Evolutionary conservation across 2,113 vertebrate species (phyloP).

Genomic region (Microtus richardsoni): DNA sequence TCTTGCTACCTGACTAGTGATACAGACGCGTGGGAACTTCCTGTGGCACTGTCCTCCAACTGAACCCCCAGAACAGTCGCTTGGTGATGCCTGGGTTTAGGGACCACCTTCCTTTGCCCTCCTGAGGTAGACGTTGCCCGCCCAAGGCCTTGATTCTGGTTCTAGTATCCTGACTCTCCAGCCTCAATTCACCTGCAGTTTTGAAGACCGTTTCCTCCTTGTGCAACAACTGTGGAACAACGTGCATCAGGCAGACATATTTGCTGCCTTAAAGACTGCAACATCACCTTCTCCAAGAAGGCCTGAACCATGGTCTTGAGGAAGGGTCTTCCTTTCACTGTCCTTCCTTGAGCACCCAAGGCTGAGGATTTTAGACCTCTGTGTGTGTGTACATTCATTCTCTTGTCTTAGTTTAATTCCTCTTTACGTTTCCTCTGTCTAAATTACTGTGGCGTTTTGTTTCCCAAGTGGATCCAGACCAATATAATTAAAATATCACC

Average conservation of each 20-base stretch:
- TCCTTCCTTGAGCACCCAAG: not conserved
- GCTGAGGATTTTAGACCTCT: not conserved
- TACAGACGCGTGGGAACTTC: not conserved
- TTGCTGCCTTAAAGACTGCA: not conserved
- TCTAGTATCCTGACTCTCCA: not conserved
- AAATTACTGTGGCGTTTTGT: conserved; percentile 10
- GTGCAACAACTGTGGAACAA: not conserved
- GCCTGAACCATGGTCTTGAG: not conserved
- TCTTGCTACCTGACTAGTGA: not conserved
- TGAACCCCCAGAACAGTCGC: not conserved
- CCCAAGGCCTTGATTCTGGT: not conserved
- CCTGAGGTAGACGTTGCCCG: not conserved
- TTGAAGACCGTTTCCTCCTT: not conserved
- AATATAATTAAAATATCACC: not conserved
- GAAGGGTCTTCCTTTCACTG: not conserved
- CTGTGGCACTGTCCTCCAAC: not conserved
- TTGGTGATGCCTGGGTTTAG: not conserved
- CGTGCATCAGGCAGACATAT: not conserved
- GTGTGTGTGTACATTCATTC: not conserved
- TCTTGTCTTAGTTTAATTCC: not conserved
- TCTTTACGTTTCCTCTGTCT: conserved; percentile 23
- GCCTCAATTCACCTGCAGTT: not conserved
- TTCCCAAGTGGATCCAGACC: not conserved
- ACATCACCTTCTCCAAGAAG: not conserved
- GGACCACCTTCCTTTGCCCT: not conserved